Percentiles rank a stretch among this genome's conserved stretches.
phyloP scores from a whole-genome alignment of 2,797 vertebrate species.

The Nannoperca australis region DNA sequence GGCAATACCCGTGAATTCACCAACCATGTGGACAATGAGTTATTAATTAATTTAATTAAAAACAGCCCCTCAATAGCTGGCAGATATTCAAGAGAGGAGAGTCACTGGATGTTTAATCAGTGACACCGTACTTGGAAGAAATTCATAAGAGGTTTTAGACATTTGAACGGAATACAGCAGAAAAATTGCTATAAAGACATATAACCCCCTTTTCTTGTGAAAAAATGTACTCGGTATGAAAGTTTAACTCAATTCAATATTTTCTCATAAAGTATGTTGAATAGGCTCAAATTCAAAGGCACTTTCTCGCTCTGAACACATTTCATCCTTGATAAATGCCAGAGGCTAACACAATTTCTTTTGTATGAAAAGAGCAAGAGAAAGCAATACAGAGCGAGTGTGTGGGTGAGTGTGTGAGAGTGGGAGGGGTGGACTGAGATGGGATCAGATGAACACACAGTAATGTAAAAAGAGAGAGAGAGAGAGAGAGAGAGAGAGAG shows the following conservation, averaged over 20 bases:
- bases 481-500: background rate
- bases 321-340: conserved; percentile 70
- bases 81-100: conserved; percentile 59
- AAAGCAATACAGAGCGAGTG: conserved; percentile 15
- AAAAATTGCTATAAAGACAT: conserved; percentile 62
- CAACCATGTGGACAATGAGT: conserved; percentile 78
- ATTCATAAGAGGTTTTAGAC: conserved; percentile 58
- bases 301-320: conserved; percentile 54
- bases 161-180: conserved; percentile 58
- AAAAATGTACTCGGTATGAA: conserved; percentile 40
- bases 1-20: conserved; percentile 67
- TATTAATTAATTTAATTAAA: conserved; percentile 65
- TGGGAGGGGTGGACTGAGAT: conserved; percentile 13
- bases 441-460: conserved; percentile 39
- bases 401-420: conserved; percentile 10
- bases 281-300: conserved; percentile 66
- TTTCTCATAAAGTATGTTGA: conserved; percentile 70
- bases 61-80: conserved; percentile 63
- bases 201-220: conserved; percentile 51
- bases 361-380: conserved; percentile 38
- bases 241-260: conserved; percentile 66
- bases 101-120: conserved; percentile 61
- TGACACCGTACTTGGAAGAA: conserved; percentile 69
- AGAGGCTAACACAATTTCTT: conserved; percentile 57
- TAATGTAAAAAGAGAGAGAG: background rate